Base-by-base conservation (phyloP, 2,113 vertebrate species). In the Petrocephalus microphthalmus region DNA sequence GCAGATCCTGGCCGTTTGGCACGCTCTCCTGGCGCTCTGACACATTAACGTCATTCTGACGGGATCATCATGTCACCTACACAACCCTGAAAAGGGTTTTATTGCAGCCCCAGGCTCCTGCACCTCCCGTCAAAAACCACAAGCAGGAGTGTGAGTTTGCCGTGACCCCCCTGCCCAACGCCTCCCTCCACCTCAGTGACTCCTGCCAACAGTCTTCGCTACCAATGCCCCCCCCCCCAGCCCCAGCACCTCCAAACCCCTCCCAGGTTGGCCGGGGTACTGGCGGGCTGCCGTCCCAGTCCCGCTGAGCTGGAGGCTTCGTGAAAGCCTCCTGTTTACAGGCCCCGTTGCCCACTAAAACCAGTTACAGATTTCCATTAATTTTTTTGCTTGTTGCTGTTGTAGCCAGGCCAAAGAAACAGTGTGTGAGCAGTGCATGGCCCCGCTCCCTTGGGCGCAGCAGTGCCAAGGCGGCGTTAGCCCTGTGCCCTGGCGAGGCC, bases 21-120 rank as follows among this genome's bases (percentile, higher is more conserved):
- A 19, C 37, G 4, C 19, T 0, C 37, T 8, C 19, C 17, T 49
- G 15, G 7, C 33, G 4, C 11, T 15, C n/a, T 71, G n/a, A 33
- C 25, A 71, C 5, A 15, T 71, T 33, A 15, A 15, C 29, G 13
- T 71, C 64, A n/a, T n/a, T n/a, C 20, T 57, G 6, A 57, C 5
- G 20, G 56, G 20, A 7, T 57, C 19, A 19, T 60, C 56, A n/a
- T 60, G 53, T 54, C 53, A 11, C 64, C 64, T 93, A 95, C 93
- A 95, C 91, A 93, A 91, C 93, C 93, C 93, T 94, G 91, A 90
- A 92, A 95, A 95, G 94, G 93, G 94, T 94, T 94, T 96, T 96
- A 95, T 95, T 95, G 94, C 94, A 93, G 64, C 13, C 15, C 25
- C 25, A 74, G 3, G 67, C 67, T 37, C 88, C 95, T 45, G 85